phyloP scores from a whole-genome alignment of 2,888 invertebrate genomes.

The Eupithecia inturbata region DNA sequence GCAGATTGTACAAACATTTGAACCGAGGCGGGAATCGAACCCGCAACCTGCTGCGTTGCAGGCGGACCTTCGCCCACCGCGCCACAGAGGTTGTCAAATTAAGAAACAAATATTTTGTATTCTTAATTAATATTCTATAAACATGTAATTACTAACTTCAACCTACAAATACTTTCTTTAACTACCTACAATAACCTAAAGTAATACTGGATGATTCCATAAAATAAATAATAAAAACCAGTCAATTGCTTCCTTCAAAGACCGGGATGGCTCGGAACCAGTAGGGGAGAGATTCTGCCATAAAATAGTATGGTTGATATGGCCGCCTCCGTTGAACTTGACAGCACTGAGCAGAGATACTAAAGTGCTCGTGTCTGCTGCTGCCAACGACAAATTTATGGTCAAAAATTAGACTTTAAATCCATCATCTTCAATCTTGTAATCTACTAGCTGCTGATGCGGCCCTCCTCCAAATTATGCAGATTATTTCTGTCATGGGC shows the following conservation, averaged over 20 bases:
- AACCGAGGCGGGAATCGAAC: no score
- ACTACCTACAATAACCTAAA: background rate
- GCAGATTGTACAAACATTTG: no score
- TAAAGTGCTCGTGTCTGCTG: slow-evolving; percentile 88
- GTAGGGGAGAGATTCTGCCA: slow-evolving; percentile 95
- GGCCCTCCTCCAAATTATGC: background rate
- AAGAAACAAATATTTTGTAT: no score
- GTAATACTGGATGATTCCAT: background rate
- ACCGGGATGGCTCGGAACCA: slow-evolving; percentile 84
- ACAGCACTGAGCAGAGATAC: slow-evolving; percentile 91
- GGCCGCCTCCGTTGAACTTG: slow-evolving; percentile 99
- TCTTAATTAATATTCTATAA: no score
- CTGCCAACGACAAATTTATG: slow-evolving; percentile 50
- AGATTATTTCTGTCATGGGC: background rate
- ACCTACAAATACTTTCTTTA: background rate
- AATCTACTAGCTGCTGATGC: background rate
- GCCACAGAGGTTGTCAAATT: no score
- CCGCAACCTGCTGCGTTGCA: no score
- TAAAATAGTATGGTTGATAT: slow-evolving; percentile 98
- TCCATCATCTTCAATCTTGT: background rate
- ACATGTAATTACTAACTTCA: background rate
- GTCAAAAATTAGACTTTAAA: background rate
- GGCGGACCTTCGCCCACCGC: no score
- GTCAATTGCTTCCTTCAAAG: slow-evolving; percentile 80
- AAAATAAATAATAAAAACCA: slow-evolving; percentile 58